These are phyloP conservation scores for Brachypterus glaber DNA, from an alignment of 2,888 invertebrate genomes.

Conservation along the genomic window DNA sequence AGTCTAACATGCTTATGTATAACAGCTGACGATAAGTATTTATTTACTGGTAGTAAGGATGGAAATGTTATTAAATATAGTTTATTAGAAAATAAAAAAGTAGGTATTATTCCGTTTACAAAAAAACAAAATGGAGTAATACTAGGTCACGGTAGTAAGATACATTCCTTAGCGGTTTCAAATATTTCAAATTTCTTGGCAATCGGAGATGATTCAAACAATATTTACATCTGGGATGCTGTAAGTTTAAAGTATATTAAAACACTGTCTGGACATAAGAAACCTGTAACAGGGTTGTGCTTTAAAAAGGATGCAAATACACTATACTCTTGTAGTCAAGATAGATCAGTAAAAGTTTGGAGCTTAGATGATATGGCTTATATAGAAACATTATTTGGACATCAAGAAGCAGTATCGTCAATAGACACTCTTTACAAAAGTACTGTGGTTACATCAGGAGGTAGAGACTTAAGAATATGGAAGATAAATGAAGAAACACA, in stretches of 20 bases:
- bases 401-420: conserved; percentile 75
- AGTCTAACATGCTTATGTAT: conserved; percentile 74
- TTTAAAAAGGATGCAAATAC: conserved; percentile 81
- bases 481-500: conserved; percentile 97
- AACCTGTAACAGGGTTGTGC: conserved; percentile 62
- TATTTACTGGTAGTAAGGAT: conserved; percentile 84
- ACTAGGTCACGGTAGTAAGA: conserved; percentile 35
- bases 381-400: conserved; percentile 90
- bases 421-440: conserved; percentile 84
- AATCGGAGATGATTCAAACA: conserved; percentile 53
- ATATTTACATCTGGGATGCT: conserved; percentile 79
- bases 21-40: conserved; percentile 58
- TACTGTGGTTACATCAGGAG: conserved; percentile 81
- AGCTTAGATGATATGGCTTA: conserved; percentile 93
- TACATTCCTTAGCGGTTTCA: conserved; percentile 62
- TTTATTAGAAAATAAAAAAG: conserved; percentile 52
- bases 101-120: conserved; percentile 46
- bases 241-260: conserved; percentile 65
- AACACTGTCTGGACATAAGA: conserved; percentile 72
- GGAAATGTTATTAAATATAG: conserved; percentile 80
- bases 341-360: conserved; percentile 87
- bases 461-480: conserved; percentile 88
- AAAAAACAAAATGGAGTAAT: conserved; percentile 25
- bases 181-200: conserved; percentile 75
- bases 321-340: conserved; percentile 69